phyloP scores from a whole-genome alignment of 2,797 vertebrate genomes.

The Buphagus erythrorhynchus region DNA sequence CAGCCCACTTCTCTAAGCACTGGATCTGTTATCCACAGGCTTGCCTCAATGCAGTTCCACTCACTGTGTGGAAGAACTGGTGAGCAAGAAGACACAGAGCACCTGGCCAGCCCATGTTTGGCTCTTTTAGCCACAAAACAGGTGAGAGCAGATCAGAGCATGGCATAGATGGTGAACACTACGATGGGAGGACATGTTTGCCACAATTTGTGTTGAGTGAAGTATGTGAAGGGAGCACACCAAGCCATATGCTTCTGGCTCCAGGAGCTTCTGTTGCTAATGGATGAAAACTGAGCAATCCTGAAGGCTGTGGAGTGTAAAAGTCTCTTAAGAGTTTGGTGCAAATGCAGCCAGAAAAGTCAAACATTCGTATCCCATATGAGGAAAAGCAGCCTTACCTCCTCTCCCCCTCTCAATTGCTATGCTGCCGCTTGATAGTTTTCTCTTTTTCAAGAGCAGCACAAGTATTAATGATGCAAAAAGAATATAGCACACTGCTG shows the following conservation, averaged over 20 bases:
- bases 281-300: background rate
- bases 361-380: background rate
- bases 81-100: background rate
- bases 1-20: background rate
- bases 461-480: background rate
- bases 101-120: background rate
- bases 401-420: background rate
- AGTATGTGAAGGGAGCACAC: background rate
- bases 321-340: background rate
- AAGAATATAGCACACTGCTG: background rate
- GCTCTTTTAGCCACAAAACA: background rate
- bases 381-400: background rate
- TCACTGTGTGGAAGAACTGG: background rate
- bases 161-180: background rate
- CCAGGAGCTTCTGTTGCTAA: background rate
- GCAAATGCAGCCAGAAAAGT: background rate
- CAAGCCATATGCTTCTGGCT: background rate
- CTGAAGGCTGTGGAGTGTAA: background rate
- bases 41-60: background rate
- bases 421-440: background rate
- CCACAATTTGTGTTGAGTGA: background rate
- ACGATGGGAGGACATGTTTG: fast-evolving
- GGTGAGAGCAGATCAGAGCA: background rate
- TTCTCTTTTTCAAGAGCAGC: background rate
- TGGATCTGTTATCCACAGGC: background rate